A percentile compares a stretch with the other conserved stretches of the same genome.
These are phyloP conservation scores for Clunio marinus DNA, from an alignment of 2,888 invertebrate species.

Conservation along the genomic window DNA sequence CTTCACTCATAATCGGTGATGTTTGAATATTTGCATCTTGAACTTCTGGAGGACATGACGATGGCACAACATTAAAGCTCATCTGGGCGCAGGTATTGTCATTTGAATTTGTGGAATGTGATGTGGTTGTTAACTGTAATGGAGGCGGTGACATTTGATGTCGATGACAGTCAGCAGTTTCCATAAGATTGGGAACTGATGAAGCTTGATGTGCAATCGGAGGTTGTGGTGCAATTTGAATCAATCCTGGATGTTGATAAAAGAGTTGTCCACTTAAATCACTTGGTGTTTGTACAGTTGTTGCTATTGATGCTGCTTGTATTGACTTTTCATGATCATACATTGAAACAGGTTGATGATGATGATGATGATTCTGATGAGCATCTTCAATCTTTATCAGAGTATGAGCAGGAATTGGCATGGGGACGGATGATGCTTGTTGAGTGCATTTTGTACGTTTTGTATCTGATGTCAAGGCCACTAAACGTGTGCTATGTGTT, in stretches of 20 bases:
- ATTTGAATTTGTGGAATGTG: conserved; percentile 25
- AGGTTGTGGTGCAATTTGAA: conserved; percentile 36
- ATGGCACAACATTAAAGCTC: conserved; percentile 46
- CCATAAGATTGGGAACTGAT: background rate
- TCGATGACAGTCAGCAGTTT: conserved; percentile 9
- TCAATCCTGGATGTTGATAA: conserved; percentile 41
- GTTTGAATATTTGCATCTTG: conserved; percentile 82
- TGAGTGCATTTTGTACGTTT: conserved; percentile 57
- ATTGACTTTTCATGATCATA: conserved; percentile 44
- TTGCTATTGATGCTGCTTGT: conserved; percentile 41
- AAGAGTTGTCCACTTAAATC: conserved; percentile 41
- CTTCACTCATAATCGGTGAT: conserved; percentile 64
- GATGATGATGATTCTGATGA: conserved; percentile 39
- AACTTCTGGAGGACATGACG: conserved; percentile 59
- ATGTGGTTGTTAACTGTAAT: conserved; percentile 32
- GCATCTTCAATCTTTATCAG: conserved; percentile 72
- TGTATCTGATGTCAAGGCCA: conserved; percentile 58
- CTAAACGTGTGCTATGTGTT: conserved; percentile 63
- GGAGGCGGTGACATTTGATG: conserved; percentile 34
- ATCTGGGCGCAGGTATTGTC: conserved; percentile 29
- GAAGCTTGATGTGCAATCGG: conserved; percentile 1
- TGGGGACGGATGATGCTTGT: conserved; percentile 48
- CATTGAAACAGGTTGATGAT: conserved; percentile 44
- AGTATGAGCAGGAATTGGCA: conserved; percentile 53
- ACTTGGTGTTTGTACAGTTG: conserved; percentile 41